Evolutionary conservation across 2,797 vertebrate genomes (phyloP).

Genomic region (Chlorospingus flavigularis): DNA sequence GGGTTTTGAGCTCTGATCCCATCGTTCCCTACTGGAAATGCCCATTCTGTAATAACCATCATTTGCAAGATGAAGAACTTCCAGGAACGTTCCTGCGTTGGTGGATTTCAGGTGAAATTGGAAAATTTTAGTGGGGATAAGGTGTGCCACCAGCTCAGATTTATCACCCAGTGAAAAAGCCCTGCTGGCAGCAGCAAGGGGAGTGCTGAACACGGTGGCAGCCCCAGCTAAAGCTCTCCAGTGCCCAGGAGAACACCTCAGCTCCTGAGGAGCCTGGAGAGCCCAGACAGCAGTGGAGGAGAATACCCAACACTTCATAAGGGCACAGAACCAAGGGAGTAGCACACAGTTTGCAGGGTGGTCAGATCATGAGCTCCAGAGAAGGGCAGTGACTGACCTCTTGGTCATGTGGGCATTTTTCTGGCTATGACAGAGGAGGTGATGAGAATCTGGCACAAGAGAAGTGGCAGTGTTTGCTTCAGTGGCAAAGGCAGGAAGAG

Average conservation of each 20-base stretch:
- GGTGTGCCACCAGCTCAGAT: not conserved
- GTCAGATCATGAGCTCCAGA: not conserved
- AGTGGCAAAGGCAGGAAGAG: not conserved
- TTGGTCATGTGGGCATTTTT: not conserved
- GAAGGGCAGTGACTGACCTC: not conserved
- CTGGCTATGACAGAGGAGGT: not conserved
- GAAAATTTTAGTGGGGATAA: not conserved
- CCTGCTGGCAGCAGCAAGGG: not conserved
- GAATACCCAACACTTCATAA: not conserved
- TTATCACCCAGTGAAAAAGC: not conserved
- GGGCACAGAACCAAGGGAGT: not conserved
- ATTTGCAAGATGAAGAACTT: not conserved
- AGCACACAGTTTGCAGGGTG: not conserved
- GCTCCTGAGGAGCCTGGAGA: not conserved
- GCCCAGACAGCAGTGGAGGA: not conserved
- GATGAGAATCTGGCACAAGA: not conserved
- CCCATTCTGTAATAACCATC: not conserved
- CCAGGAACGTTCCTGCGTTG: not conserved
- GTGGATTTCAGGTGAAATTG: not conserved
- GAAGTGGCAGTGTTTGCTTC: not conserved
- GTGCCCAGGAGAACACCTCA: not conserved
- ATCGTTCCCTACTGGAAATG: not conserved
- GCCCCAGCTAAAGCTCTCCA: not conserved
- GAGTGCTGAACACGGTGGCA: not conserved
- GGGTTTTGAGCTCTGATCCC: not conserved